phyloP scores from a whole-genome alignment of 2,888 invertebrate species.

The Isotomurus palustris region DNA sequence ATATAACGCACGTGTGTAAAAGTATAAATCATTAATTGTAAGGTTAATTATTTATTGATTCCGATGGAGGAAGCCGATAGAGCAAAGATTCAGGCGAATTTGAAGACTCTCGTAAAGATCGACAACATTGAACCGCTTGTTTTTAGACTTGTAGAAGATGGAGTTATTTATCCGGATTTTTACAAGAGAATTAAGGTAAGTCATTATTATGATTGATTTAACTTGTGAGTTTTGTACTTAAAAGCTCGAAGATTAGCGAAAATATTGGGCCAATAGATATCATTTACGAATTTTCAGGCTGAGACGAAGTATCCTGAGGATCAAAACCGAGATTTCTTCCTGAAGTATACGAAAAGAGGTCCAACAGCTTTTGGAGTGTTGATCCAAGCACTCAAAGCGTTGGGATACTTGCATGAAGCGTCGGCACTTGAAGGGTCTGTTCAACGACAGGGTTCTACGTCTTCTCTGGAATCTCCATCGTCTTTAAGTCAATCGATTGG shows the following conservation, averaged over 20 bases:
- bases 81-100: slow-evolving; percentile 32
- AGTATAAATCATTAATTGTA: too few species aligned
- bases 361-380: slow-evolving; percentile 33
- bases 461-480: slow-evolving; percentile 2
- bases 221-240: background rate
- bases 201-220: background rate
- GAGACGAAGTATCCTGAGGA: slow-evolving; percentile 17
- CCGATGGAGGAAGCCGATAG: slow-evolving; percentile 34
- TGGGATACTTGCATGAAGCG: slow-evolving; percentile 35
- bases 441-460: background rate
- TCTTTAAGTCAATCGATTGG: background rate
- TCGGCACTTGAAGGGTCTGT: background rate
- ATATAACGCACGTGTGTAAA: too few species aligned
- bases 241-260: too few species aligned
- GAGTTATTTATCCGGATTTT: slow-evolving; percentile 30
- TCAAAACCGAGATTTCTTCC: slow-evolving; percentile 38
- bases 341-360: slow-evolving; percentile 36
- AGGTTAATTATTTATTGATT: too few species aligned
- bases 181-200: slow-evolving; percentile 30
- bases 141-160: slow-evolving; percentile 21
- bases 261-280: too few species aligned
- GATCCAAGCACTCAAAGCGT: slow-evolving; percentile 24
- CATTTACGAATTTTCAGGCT: background rate
- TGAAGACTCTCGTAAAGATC: slow-evolving; percentile 21
- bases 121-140: slow-evolving; percentile 27